Percentiles rank a stretch among this genome's conserved stretches.
phyloP scores from a whole-genome alignment of 2,797 vertebrate species.

The Serranus cabrilla region DNA sequence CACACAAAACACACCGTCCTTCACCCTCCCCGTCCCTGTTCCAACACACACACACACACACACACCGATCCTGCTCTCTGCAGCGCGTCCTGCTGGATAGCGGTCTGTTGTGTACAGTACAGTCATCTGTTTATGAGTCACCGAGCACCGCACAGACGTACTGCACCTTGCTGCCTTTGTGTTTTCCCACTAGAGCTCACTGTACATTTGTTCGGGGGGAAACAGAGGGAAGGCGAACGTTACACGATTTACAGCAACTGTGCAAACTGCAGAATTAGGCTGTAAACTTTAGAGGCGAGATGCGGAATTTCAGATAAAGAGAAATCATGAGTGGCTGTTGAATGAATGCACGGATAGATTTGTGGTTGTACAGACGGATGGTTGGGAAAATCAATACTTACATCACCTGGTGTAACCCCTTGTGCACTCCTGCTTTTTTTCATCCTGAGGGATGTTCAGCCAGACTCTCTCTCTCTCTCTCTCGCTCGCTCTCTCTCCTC shows the following conservation, averaged over 20 bases:
- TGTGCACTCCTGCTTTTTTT: slow-evolving; percentile 96
- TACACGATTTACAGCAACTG: slow-evolving; percentile 27
- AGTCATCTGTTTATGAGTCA: slow-evolving; percentile 84
- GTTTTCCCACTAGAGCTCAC: slow-evolving; percentile 42
- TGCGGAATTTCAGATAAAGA: slow-evolving; percentile 5
- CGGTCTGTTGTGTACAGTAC: slow-evolving; percentile 73
- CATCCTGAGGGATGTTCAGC: slow-evolving; percentile 83
- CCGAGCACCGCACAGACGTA: slow-evolving; percentile 47
- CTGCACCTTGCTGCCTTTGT: slow-evolving; percentile 45
- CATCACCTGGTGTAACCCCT: slow-evolving; percentile 90
- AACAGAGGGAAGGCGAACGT: slow-evolving; percentile 8
- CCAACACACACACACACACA: slow-evolving; percentile 35
- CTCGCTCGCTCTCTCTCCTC: neutral
- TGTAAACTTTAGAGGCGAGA: slow-evolving; percentile 43
- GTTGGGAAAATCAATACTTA: slow-evolving; percentile 80
- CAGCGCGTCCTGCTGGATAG: slow-evolving; percentile 65
- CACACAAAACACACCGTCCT: slow-evolving; percentile 27
- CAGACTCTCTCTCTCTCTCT: slow-evolving; percentile 16
- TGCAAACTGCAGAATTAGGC: slow-evolving; percentile 26
- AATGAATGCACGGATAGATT: slow-evolving; percentile 40
- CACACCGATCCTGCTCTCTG: slow-evolving; percentile 39
- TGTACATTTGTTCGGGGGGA: slow-evolving; percentile 20
- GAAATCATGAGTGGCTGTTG: slow-evolving; percentile 1
- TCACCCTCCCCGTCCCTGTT: slow-evolving; percentile 1
- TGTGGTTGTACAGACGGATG: slow-evolving; percentile 36